Conservation (phyloP, 2,113 vertebrate genomes). For the Oxygymnocypris stewartii region DNA sequence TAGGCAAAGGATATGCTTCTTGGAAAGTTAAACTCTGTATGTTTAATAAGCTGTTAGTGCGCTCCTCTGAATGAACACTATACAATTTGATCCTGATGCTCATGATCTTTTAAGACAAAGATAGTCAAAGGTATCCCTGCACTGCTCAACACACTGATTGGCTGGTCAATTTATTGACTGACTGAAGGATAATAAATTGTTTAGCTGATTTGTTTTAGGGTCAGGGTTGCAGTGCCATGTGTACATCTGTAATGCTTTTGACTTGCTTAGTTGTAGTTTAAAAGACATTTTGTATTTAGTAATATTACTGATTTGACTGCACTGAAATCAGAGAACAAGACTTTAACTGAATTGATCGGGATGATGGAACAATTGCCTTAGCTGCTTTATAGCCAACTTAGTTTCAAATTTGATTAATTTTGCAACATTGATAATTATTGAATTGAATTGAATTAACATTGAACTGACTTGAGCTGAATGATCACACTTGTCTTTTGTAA, state of each 20-base stretch:
- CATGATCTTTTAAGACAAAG: slow-evolving; percentile 37
- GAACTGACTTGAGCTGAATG: too few species aligned
- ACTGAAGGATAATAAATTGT: background rate
- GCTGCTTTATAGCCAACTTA: too few species aligned
- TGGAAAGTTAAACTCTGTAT: slow-evolving; percentile 54
- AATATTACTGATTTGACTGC: background rate
- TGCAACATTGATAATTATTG: background rate
- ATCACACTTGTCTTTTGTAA: background rate
- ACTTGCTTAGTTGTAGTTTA: background rate
- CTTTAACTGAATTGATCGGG: background rate
- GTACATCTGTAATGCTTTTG: background rate
- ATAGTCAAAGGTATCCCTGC: background rate
- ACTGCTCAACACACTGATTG: slow-evolving; percentile 20
- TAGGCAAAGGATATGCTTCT: slow-evolving; percentile 57
- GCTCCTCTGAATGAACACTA: slow-evolving; percentile 41
- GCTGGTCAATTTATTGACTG: background rate
- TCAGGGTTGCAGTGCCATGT: background rate
- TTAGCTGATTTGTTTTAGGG: background rate
- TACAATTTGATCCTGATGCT: slow-evolving; percentile 30
- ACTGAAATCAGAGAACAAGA: background rate
- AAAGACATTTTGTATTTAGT: background rate
- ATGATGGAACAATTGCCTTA: too few species aligned
- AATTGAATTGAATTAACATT: background rate
- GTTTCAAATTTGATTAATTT: background rate
- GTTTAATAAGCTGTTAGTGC: slow-evolving; percentile 64